These are phyloP conservation scores for Chymomyza procnemis DNA, from an alignment of 2,888 invertebrate genomes.

Conservation along the genomic window DNA sequence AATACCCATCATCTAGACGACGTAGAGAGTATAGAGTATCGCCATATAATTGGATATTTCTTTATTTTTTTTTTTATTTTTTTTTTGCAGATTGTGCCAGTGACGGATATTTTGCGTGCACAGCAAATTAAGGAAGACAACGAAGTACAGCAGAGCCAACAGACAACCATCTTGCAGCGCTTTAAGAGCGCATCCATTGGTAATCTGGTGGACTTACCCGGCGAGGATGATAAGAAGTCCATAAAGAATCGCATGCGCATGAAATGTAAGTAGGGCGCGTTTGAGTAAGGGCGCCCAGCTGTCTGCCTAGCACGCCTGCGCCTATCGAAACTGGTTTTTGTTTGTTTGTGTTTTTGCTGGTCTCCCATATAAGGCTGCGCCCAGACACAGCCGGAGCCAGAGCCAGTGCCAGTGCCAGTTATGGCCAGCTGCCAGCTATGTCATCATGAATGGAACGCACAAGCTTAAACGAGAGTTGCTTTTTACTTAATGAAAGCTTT, in stretches of 20 bases:
- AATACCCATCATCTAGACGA: no score
- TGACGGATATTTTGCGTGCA: slow-evolving; percentile 74
- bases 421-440: background rate
- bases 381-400: slow-evolving; percentile 18
- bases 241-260: slow-evolving; percentile 73
- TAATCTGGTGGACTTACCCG: slow-evolving; percentile 72
- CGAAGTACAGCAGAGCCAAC: slow-evolving; percentile 61
- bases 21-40: no score
- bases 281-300: slow-evolving; percentile 48
- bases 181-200: slow-evolving; percentile 77
- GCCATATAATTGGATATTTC: slow-evolving; percentile 30
- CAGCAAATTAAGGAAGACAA: slow-evolving; percentile 73
- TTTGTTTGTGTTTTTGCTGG: no score
- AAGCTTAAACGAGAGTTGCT: background rate
- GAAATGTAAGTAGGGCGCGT: slow-evolving; percentile 70
- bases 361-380: slow-evolving; percentile 22
- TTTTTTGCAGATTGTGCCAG: slow-evolving; percentile 74
- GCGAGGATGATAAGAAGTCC: slow-evolving; percentile 76
- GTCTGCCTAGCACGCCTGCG: slow-evolving; percentile 27
- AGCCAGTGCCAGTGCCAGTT: background rate
- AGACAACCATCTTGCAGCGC: slow-evolving; percentile 61
- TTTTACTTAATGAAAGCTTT: slow-evolving; percentile 27
- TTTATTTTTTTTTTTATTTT: slow-evolving; percentile 8
- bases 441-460: slow-evolving; percentile 13
- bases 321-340: background rate